Percentiles rank a stretch among this genome's conserved stretches.
phyloP scores from a whole-genome alignment of 2,888 invertebrate species.

The Eucriotettix oculatus region DNA sequence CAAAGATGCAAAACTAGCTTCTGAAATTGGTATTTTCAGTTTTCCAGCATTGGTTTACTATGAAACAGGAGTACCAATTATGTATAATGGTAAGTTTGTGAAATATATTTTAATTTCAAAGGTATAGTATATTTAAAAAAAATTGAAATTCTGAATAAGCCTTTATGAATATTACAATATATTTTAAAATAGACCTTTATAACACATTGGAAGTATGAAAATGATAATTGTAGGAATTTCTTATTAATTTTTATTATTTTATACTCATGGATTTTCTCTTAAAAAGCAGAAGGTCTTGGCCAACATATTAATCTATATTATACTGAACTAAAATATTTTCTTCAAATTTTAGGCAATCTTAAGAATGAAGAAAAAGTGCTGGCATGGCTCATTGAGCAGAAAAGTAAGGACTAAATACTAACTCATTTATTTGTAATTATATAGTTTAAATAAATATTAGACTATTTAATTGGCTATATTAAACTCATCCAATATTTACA shows the following conservation, averaged over 20 bases:
- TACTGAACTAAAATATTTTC: background rate
- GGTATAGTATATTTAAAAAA: background rate
- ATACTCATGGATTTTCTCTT: background rate
- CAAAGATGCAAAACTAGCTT: slow-evolving; percentile 73
- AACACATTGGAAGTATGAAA: no score
- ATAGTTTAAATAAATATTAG: no score
- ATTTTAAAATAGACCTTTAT: no score
- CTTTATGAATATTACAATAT: background rate
- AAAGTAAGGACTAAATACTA: slow-evolving; percentile 59
- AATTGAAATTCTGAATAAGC: background rate
- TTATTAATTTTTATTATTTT: background rate
- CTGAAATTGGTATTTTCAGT: slow-evolving; percentile 81
- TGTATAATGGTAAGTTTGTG: slow-evolving; percentile 73
- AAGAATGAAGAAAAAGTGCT: slow-evolving; percentile 88
- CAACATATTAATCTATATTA: background rate
- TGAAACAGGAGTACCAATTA: slow-evolving; percentile 83
- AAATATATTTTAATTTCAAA: background rate
- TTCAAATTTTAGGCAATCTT: slow-evolving; percentile 67
- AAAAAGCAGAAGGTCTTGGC: no score
- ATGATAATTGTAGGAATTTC: background rate
- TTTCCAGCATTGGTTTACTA: slow-evolving; percentile 86
- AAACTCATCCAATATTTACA: background rate
- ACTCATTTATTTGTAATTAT: background rate
- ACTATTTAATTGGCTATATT: no score
- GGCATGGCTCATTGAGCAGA: slow-evolving; percentile 89